These are phyloP conservation scores for Catocala nupta DNA, from an alignment of 2,888 invertebrate genomes.

Conservation along the genomic window DNA sequence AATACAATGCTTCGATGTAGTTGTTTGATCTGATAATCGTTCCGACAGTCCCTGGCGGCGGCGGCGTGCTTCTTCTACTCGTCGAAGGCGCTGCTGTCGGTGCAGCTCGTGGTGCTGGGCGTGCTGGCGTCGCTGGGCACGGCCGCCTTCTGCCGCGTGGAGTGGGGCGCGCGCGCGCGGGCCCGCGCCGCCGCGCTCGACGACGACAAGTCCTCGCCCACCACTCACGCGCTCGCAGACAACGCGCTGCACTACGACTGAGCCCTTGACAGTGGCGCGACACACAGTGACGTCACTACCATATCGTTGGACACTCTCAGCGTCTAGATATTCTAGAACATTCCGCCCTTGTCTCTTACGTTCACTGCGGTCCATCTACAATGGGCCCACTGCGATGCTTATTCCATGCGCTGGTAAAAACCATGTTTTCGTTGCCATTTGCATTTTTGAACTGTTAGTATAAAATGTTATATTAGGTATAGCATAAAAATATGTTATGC, in stretches of 20 bases:
- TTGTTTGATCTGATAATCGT: too few relatives aligned
- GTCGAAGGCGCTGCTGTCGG: constrained; percentile 89
- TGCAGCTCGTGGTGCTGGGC: constrained; percentile 91
- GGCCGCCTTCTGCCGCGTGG: constrained; percentile 92
- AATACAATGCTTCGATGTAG: too few relatives aligned
- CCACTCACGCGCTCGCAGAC: constrained; percentile 73
- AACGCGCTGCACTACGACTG: constrained; percentile 80
- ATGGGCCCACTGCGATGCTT: too few relatives aligned
- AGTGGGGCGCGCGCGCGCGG: constrained; percentile 84
- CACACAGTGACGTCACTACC: not conserved
- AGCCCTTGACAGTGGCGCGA: constrained; percentile 21
- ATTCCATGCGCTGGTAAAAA: too few relatives aligned
- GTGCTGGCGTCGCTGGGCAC: constrained; percentile 92
- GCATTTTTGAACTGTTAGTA: too few relatives aligned
- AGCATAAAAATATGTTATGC: too few relatives aligned
- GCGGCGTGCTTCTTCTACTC: constrained; percentile 95
- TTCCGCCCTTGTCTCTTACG: too few relatives aligned
- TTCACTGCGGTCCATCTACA: too few relatives aligned
- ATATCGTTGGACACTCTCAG: not conserved
- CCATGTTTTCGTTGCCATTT: too few relatives aligned
- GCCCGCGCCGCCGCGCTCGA: constrained; percentile 66
- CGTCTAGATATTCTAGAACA: too few relatives aligned
- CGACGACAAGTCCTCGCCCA: constrained; percentile 69
- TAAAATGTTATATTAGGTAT: too few relatives aligned
- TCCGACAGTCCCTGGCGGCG: constrained; percentile 92